A percentile compares a stretch with the other conserved stretches of the same genome.
Evolutionary conservation across 2,113 vertebrate species (phyloP).

Genomic region (Thermophis baileyi): DNA sequence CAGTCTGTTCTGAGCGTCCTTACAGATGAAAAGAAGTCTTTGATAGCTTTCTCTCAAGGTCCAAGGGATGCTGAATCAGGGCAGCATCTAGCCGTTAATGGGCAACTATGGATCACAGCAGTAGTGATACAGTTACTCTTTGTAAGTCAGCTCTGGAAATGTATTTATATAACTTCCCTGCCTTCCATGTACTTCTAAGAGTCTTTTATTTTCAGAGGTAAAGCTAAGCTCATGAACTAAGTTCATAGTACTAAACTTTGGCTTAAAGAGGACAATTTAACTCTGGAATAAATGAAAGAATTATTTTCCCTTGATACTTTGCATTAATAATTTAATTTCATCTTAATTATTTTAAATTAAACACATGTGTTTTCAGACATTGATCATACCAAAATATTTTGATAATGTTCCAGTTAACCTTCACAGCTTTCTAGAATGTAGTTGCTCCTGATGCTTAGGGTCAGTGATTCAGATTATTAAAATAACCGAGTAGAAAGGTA

Average conservation of each 20-base stretch:
- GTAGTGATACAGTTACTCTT: background rate
- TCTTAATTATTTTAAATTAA: background rate
- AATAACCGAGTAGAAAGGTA: background rate
- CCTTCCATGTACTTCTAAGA: background rate
- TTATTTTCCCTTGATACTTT: background rate
- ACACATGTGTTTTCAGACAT: background rate
- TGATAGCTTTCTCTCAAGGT: constrained; percentile 12
- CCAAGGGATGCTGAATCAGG: constrained; percentile 17
- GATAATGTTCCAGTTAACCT: background rate
- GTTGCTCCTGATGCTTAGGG: background rate
- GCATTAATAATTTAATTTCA: background rate
- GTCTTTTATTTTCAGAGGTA: constrained; percentile 7
- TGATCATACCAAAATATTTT: background rate
- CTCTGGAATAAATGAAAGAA: background rate
- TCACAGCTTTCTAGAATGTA: background rate
- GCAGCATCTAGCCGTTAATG: constrained; percentile 10
- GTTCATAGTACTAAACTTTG: background rate
- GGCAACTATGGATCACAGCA: constrained; percentile 18
- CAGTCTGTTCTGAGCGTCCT: background rate
- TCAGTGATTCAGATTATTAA: background rate
- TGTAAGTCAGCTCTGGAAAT: background rate
- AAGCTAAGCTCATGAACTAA: background rate
- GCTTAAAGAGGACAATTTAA: background rate
- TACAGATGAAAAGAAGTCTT: constrained; percentile 14
- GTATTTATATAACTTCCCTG: constrained; percentile 11